Percentiles rank a stretch among this genome's conserved stretches.
Evolutionary conservation across 2,113 vertebrate genomes (phyloP).

Genomic region (Ginglymostoma cirratum): DNA sequence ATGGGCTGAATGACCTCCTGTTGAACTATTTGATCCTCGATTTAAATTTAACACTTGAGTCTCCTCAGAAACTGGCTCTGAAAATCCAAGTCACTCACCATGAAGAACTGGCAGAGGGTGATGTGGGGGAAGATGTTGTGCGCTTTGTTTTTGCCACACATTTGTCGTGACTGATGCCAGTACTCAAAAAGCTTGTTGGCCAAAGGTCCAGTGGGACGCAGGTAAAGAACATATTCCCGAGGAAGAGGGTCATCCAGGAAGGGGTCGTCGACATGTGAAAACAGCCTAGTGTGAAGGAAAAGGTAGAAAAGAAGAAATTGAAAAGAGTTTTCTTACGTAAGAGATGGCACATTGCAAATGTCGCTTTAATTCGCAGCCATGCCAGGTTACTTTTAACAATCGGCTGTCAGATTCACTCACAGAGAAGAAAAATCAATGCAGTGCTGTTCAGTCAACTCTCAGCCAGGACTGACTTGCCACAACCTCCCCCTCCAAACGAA

Average conservation of each 20-base stretch:
- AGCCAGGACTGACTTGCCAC: neutral
- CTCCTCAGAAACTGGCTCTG: neutral
- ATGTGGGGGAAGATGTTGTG: slow-evolving; percentile 98
- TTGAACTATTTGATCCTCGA: neutral
- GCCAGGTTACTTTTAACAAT: neutral
- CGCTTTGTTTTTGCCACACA: slow-evolving; percentile 95
- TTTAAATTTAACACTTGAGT: neutral
- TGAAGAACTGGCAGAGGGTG: slow-evolving; percentile 98
- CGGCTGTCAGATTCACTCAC: neutral
- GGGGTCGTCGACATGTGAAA: slow-evolving; percentile 91
- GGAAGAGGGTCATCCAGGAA: slow-evolving; percentile 89
- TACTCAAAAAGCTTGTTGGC: slow-evolving; percentile 87
- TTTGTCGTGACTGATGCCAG: slow-evolving; percentile 90
- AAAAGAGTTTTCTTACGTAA: neutral
- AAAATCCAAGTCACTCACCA: slow-evolving; percentile 61
- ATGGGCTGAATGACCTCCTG: neutral
- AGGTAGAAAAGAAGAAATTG: slow-evolving; percentile 3
- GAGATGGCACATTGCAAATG: neutral
- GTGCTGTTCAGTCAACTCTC: neutral
- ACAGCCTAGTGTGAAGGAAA: slow-evolving; percentile 66
- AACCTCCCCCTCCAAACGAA: neutral
- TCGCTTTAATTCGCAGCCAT: accelerated
- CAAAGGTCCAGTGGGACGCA: slow-evolving; percentile 85
- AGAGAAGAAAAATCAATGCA: neutral
- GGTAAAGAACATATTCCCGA: slow-evolving; percentile 90